Conservation (phyloP, 2,797 vertebrate genomes). For the Phoxinus dragarum region DNA sequence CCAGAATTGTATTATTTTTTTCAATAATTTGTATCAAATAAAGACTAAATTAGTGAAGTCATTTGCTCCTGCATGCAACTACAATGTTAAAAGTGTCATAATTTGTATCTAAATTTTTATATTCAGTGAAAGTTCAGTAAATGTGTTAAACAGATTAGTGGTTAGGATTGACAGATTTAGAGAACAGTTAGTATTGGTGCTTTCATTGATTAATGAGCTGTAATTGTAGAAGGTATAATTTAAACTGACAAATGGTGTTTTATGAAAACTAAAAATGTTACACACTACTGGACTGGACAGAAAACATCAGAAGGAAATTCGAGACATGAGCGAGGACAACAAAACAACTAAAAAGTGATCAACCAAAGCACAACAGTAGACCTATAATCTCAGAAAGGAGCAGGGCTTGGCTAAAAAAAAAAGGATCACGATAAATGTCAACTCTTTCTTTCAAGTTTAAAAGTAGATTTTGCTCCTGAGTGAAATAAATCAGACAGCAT, state of each 20-base stretch:
- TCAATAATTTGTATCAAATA: slow-evolving; percentile 75
- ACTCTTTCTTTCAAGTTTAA: not conserved
- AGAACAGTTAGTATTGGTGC: not conserved
- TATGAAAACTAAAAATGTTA: not conserved
- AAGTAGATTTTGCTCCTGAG: not conserved
- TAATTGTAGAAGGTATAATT: not conserved
- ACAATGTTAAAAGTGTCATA: slow-evolving; percentile 38
- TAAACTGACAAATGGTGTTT: not conserved
- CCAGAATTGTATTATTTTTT: slow-evolving; percentile 60
- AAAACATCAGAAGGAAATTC: slow-evolving; percentile 11
- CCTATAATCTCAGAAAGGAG: not conserved
- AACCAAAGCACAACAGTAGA: not conserved
- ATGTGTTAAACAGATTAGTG: not conserved
- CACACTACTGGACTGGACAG: not conserved
- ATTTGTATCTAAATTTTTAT: slow-evolving; percentile 43
- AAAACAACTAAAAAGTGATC: slow-evolving; percentile 27
- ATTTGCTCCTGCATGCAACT: slow-evolving; percentile 38
- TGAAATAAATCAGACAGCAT: not conserved
- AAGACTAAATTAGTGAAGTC: slow-evolving; percentile 68
- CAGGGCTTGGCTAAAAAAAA: not conserved
- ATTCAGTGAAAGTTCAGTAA: not conserved
- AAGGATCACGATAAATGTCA: not conserved
- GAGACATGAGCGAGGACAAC: not conserved
- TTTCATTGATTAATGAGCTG: not conserved
- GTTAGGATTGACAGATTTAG: not conserved